These are phyloP conservation scores for Oxycera nigricornis DNA, from an alignment of 2,888 invertebrate genomes.

Conservation along the genomic window DNA sequence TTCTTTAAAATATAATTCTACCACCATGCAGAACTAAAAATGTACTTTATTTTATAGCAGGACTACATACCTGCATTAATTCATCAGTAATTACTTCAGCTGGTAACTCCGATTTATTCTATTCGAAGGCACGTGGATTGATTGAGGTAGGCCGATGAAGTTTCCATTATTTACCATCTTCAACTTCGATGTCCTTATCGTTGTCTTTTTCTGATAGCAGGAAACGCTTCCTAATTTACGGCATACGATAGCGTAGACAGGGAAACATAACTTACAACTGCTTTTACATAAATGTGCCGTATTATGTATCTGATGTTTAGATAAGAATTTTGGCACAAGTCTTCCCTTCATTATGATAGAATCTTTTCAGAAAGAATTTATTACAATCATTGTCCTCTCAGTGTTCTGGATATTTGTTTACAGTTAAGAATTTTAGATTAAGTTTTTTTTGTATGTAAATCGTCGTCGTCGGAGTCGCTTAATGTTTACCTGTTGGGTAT, in stretches of 20 bases:
- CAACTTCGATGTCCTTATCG: not conserved
- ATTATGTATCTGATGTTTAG: too few relatives aligned
- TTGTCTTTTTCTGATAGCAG: not conserved
- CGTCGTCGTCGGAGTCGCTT: too few relatives aligned
- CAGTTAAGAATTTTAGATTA: not conserved
- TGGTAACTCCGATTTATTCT: not conserved
- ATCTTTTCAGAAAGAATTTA: not conserved
- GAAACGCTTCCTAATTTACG: slow-evolving; percentile 13
- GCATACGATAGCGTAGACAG: not conserved
- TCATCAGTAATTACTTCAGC: too few relatives aligned
- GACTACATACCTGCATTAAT: too few relatives aligned
- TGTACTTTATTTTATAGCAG: too few relatives aligned
- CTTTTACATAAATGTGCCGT: too few relatives aligned
- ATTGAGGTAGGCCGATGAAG: slow-evolving; percentile 33
- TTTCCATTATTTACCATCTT: not conserved
- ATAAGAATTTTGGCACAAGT: slow-evolving; percentile 18
- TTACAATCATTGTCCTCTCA: not conserved
- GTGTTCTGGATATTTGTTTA: not conserved
- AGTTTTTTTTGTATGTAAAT: too few relatives aligned
- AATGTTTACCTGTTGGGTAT: too few relatives aligned
- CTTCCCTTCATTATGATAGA: not conserved
- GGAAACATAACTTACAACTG: not conserved
- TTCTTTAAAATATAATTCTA: too few relatives aligned
- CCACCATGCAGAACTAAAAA: too few relatives aligned
- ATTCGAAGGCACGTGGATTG: slow-evolving; percentile 22